Evolutionary conservation across 2,888 invertebrate genomes (phyloP), one percentile per base, ranked within the genome.

Genomic region (Aromia moschata): DNA sequence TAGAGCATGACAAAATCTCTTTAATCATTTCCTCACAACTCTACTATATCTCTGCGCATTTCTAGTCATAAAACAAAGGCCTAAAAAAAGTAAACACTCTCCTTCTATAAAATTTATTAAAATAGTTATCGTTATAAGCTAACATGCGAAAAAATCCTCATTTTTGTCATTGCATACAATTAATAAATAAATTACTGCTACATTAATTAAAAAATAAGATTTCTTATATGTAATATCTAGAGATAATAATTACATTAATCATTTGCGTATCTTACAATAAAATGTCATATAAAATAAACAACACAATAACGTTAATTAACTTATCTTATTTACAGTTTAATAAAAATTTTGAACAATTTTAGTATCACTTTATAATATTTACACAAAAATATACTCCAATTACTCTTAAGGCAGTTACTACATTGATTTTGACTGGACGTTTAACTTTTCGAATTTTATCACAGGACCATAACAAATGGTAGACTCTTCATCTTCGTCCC

Each of bases 381-480:
- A 47, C 20, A 17, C 49, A 49, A 38, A 25, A 38, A 18, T 38
- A 36, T 25, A 18, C 16, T 33, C 20, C 17, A 16, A 47, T 1
- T 38, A 25, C 36, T 38, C 11, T 33, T 18, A 17, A 16, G 18
- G 12, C 46, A 43, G 25, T 11, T 33, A 10, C 11, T 43, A 43
- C 18, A 16, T 18, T 49, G 7, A 10, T 25, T 25, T 33, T 38
- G 7, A 49, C 38, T 49, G 10, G 38, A 49, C 10, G 17, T 33
- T 18, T 37, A 11, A 17, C 16, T 36, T 18, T 46, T 36, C 12
- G 11, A 47, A 47, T 49, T 37, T 64, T 64, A 64, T 64, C 64
- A 64, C 64, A 64, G 53, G 1, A 56, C 53, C 58, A 58, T 52
- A 55, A 54, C 56, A 53, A 53, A 47, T 61, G 58, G 64, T 20